phyloP scores from a whole-genome alignment of 2,113 vertebrate species.

The Chloropsis cyanopogon region DNA sequence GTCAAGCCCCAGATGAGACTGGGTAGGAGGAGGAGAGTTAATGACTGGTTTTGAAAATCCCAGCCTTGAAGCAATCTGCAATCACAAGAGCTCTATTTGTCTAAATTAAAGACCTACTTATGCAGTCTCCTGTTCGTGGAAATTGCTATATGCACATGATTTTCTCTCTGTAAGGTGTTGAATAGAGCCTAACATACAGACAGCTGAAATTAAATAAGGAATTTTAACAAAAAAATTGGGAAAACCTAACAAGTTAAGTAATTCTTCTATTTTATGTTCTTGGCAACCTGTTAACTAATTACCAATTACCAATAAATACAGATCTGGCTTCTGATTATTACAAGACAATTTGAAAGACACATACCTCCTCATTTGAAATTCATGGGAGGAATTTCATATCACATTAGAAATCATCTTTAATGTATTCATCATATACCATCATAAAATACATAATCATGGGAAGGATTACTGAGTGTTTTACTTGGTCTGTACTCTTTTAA shows the following conservation, averaged over 20 bases:
- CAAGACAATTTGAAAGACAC: background rate
- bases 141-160: background rate
- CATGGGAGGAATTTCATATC: background rate
- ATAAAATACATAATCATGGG: background rate
- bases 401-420: background rate
- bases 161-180: background rate
- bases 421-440: background rate
- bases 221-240: background rate
- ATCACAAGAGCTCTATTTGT: background rate
- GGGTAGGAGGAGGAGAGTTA: background rate
- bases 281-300: background rate
- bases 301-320: background rate
- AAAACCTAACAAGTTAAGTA: background rate
- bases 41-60: background rate
- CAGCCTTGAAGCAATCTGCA: background rate
- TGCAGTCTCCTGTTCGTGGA: background rate
- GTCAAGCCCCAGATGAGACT: background rate
- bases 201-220: background rate
- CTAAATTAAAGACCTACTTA: background rate
- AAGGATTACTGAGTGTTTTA: background rate
- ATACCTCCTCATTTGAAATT: background rate
- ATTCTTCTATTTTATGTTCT: background rate
- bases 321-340: background rate
- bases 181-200: background rate
- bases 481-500: background rate